These are phyloP conservation scores for Amaurobius ferox DNA, from an alignment of 2,888 invertebrate species.

Conservation along the genomic window DNA sequence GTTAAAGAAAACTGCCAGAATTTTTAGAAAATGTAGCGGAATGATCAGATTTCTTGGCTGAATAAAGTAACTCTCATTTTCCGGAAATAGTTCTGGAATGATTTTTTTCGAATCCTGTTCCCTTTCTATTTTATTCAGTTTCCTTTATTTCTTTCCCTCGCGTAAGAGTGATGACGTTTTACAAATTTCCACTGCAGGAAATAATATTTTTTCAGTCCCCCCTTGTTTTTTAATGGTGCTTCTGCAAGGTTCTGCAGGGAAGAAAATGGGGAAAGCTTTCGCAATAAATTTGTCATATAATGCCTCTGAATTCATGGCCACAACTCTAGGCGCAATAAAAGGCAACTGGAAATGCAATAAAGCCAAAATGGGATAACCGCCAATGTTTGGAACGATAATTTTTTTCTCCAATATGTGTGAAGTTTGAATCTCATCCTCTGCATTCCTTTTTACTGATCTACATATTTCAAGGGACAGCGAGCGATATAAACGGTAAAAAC, in stretches of 20 bases:
- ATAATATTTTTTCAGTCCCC: constrained; percentile 23
- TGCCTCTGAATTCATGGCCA: background rate
- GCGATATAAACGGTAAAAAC: too few species aligned
- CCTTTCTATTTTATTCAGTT: constrained; percentile 32
- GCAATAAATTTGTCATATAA: constrained; percentile 19
- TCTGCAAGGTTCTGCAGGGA: background rate
- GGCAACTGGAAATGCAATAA: background rate
- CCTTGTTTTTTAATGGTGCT: constrained; percentile 25
- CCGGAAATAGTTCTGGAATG: constrained; percentile 42
- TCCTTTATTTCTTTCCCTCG: constrained; percentile 19
- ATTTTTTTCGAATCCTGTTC: constrained; percentile 15
- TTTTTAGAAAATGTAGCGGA: constrained; percentile 57
- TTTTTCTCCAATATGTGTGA: too few species aligned
- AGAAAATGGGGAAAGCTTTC: background rate
- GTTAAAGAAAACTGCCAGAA: constrained; percentile 47
- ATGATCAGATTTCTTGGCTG: constrained; percentile 58
- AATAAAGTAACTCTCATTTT: constrained; percentile 37
- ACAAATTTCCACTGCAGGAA: constrained; percentile 26
- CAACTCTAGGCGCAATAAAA: background rate
- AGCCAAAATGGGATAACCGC: background rate
- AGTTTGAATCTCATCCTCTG: too few species aligned
- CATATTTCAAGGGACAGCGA: too few species aligned
- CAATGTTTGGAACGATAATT: too few species aligned
- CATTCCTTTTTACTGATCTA: too few species aligned
- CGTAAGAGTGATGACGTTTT: constrained; percentile 20